phyloP scores from a whole-genome alignment of 2,797 vertebrate species.

The Pelodytes ibericus region DNA sequence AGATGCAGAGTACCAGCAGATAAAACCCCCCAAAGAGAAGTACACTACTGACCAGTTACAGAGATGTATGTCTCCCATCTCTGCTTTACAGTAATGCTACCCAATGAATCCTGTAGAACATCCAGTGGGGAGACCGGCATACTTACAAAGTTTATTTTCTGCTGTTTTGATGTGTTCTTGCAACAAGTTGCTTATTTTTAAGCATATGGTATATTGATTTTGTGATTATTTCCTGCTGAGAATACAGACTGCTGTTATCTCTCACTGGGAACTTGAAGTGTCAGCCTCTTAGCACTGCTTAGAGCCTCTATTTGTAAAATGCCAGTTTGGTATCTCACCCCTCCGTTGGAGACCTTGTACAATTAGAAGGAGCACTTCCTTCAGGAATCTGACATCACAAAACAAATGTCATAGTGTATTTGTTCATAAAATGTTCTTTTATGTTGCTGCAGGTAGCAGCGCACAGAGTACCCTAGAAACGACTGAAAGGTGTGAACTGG shows the following conservation, averaged over 20 bases:
- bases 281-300: not conserved
- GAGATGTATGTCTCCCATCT: too few relatives aligned
- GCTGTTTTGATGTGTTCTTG: not conserved
- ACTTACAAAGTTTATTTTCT: not conserved
- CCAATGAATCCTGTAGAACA: too few relatives aligned
- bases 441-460: not conserved
- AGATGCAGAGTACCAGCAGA: too few relatives aligned
- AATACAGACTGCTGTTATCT: not conserved
- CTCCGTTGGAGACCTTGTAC: conserved; percentile 10
- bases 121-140: too few relatives aligned
- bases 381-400: not conserved
- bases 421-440: not conserved
- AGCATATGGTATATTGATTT: conserved; percentile 2
- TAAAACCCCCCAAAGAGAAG: too few relatives aligned
- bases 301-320: not conserved
- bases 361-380: conserved; percentile 7
- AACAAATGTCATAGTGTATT: conserved; percentile 3
- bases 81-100: too few relatives aligned
- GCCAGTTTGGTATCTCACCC: not conserved
- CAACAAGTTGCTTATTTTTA: conserved; percentile 4
- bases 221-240: conserved; percentile 16
- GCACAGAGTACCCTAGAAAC: too few relatives aligned
- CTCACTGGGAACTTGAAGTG: conserved; percentile 3
- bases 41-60: too few relatives aligned
- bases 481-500: too few relatives aligned